Evolutionary conservation across 2,113 vertebrate genomes (phyloP), one percentile per base, ranked within the genome.

Genomic region (Phyllostomus hastatus): DNA sequence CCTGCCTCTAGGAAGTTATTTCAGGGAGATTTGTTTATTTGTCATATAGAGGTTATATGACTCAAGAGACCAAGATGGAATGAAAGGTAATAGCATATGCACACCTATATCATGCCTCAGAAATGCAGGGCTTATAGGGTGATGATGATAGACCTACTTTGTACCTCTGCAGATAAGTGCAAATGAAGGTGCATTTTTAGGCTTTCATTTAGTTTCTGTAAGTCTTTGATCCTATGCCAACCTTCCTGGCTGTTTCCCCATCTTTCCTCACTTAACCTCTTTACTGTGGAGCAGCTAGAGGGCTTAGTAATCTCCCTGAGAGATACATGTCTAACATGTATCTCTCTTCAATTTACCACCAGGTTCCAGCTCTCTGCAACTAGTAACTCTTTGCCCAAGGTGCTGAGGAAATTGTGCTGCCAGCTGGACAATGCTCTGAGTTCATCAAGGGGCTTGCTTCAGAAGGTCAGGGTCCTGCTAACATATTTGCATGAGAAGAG

Each of bases 321-420:
- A n/a, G n/a, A n/a, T n/a, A n/a, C 78, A 69, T 15, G 7, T 8
- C 70, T 87, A 59, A 80, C 43, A 38, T 1, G 24, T 72, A 12
- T 69, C 66, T 92, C 26, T 96, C 85, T 92, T 92, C 43, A 87
- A 41, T 93, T 96, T 92, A 61, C 33, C 50, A 48, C 43, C 33
- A 16, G 57, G 24, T 43, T 67, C 26, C 57, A 54, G 43, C 43
- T 90, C 20, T 66, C 26, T 80, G 41, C 22, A 66, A 66, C 33
- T 78, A 12, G 10, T 10, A 78, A 24, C n/a, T 70, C 61, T 92
- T 92, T 91, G 43, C 64, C 78, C 9, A 61, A 70, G 88, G 66
- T 88, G 85, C 50, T 88, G 54, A 96, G 48, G 10, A 78, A 80
- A 84, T 48, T 90, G 76, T 88, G 16, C 26, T 72, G 50, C 85